phyloP scores from a whole-genome alignment of 2,888 invertebrate species.

The Iphiclides podalirius region DNA sequence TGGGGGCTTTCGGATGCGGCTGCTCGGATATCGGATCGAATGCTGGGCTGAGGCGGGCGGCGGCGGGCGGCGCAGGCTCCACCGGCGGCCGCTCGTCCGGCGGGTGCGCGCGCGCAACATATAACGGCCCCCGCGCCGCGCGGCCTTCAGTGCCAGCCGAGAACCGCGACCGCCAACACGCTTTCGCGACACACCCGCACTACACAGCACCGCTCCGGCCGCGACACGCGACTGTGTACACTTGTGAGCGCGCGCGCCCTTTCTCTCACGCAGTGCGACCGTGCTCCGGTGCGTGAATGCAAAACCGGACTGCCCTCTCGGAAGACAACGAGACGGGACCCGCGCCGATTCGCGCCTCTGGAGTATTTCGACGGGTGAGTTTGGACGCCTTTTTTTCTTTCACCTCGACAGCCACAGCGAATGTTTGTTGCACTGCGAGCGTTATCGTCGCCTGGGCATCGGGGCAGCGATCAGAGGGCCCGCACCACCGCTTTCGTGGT shows the following conservation, averaged over 20 bases:
- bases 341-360: slow-evolving; percentile 50
- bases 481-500: slow-evolving; percentile 25
- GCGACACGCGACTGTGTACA: slow-evolving; percentile 66
- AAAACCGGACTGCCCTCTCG: slow-evolving; percentile 74
- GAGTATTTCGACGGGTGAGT: slow-evolving; percentile 61
- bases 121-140: slow-evolving; percentile 73
- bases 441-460: too few species aligned
- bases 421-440: slow-evolving; percentile 33
- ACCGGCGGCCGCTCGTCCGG: slow-evolving; percentile 45
- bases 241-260: slow-evolving; percentile 70
- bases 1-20: too few species aligned
- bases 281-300: slow-evolving; percentile 76
- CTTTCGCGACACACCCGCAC: slow-evolving; percentile 62
- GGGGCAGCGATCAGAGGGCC: slow-evolving; percentile 30
- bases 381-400: slow-evolving; percentile 30
- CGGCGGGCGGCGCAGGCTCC: slow-evolving; percentile 35
- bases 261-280: slow-evolving; percentile 77
- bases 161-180: slow-evolving; percentile 67
- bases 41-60: slow-evolving; percentile 21
- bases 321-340: slow-evolving; percentile 57
- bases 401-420: slow-evolving; percentile 26
- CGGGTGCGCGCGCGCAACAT: slow-evolving; percentile 53
- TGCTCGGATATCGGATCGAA: slow-evolving; percentile 17
- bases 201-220: slow-evolving; percentile 50
- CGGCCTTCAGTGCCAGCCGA: slow-evolving; percentile 73